phyloP scores from a whole-genome alignment of 2,888 invertebrate species.

The Serripes groenlandicus region DNA sequence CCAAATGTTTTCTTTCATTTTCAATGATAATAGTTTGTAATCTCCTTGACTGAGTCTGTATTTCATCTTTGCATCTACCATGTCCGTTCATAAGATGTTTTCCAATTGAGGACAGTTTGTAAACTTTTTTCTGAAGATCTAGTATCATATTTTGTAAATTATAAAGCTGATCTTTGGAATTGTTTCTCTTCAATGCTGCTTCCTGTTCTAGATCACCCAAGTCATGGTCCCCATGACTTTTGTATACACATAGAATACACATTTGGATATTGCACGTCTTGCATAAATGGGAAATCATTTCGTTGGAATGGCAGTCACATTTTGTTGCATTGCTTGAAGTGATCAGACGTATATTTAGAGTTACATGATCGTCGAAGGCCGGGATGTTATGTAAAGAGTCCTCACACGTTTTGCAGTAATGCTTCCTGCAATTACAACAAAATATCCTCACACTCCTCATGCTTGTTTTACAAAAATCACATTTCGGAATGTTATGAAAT shows the following conservation, averaged over 20 bases:
- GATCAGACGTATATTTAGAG: neutral
- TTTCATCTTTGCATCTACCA: neutral
- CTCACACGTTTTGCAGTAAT: slow-evolving; percentile 56
- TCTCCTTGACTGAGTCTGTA: neutral
- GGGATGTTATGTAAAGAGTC: slow-evolving; percentile 33
- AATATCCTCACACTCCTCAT: slow-evolving; percentile 33
- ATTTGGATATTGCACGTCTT: slow-evolving; percentile 49
- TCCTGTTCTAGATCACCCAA: slow-evolving; percentile 17
- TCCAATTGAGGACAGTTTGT: neutral
- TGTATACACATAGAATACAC: slow-evolving; percentile 62
- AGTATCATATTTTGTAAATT: neutral
- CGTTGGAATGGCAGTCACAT: slow-evolving; percentile 54
- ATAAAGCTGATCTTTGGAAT: neutral
- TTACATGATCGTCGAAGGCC: slow-evolving; percentile 55
- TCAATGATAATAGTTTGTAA: slow-evolving; percentile 8
- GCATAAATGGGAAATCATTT: slow-evolving; percentile 55
- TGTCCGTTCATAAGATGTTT: neutral
- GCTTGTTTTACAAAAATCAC: slow-evolving; percentile 51
- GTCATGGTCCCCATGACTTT: slow-evolving; percentile 52
- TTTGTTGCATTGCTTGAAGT: neutral
- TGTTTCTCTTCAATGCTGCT: neutral
- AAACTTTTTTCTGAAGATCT: neutral
- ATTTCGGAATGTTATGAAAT: slow-evolving; percentile 10
- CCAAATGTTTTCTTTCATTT: slow-evolving; percentile 14
- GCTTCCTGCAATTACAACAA: slow-evolving; percentile 65